Evolutionary conservation across 2,113 vertebrate genomes (phyloP).

Genomic region (Neomonachus schauinslandi): DNA sequence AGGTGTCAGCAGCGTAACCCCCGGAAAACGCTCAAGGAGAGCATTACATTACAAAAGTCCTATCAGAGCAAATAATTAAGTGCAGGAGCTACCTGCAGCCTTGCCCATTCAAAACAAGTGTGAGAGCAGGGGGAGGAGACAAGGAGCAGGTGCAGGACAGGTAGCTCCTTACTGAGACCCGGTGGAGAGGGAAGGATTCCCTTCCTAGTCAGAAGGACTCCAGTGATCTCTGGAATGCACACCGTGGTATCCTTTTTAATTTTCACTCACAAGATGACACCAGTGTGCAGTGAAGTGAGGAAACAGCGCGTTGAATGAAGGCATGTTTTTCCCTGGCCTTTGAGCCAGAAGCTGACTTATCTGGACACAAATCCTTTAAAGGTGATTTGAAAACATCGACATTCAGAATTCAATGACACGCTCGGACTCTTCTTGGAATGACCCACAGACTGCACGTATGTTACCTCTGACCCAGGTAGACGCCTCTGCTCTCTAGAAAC

Average conservation of each 20-base stretch:
- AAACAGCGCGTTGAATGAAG: conserved; percentile 12
- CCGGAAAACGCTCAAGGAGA: neutral
- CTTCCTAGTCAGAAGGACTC: neutral
- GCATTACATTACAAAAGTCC: conserved; percentile 62
- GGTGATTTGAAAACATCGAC: neutral
- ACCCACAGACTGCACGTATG: neutral
- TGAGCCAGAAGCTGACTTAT: conserved; percentile 19
- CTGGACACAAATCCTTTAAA: neutral
- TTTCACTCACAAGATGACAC: neutral
- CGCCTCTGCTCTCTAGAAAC: neutral
- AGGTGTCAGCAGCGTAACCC: conserved; percentile 84
- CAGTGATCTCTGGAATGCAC: accelerated
- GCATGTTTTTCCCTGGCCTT: neutral
- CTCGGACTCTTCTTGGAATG: neutral
- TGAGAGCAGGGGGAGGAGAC: neutral
- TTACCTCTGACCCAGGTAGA: neutral
- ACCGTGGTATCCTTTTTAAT: neutral
- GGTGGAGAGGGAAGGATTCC: neutral
- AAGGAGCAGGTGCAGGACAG: conserved; percentile 14
- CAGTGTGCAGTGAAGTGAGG: neutral
- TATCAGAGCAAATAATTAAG: conserved; percentile 65
- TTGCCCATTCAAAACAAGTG: conserved; percentile 56
- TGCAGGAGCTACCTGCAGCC: conserved; percentile 61
- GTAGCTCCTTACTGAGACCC: neutral
- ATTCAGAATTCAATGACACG: neutral